Base-by-base conservation (phyloP, 2,113 vertebrate species). In the Myocastor coypus region DNA sequence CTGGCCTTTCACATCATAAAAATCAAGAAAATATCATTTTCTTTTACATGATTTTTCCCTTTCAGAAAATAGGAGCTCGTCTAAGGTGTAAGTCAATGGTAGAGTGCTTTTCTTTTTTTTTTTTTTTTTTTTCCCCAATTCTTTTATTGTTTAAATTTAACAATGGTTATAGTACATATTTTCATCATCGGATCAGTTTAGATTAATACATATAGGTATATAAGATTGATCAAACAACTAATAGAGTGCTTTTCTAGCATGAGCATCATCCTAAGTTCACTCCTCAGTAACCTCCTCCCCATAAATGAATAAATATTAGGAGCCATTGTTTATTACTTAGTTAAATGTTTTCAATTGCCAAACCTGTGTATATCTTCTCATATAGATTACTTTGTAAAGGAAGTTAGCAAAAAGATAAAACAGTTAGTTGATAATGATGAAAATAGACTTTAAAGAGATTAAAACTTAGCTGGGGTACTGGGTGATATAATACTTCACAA, bases 331-430 rank as follows among this genome's bases (percentile, higher is more conserved):
- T 80, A 46, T 61, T 94, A 61, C 37, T 89, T 97, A 40, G 50
- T 88, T 94, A 86, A 69, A 69, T 92, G 52, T 75, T 93, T 95
- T 87, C 61, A 92, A 77, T 95, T 5, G 8, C 13, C 34, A 83
- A 86, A 50, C 13, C 19, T 64, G 4, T 77, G 52, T 82, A 61
- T 5, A 30, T 30, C 82, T 94, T 82, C 6, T 61, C 88, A 4
- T 59, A 82, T 73, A 89, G 17, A 59, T 80, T 42, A 71, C 55
- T 87, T 89, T 82, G 32, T 63, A 73, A 59, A 73, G 16, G 57
- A 19, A 92, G 63, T 86, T 95, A 37, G 30, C 78, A 93, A 83
- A 90, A 52, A 57, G 55, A 57, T 19, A 57, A 57, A 46, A 4
- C 46, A 69, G 83, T 83, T 82, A 68, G 66, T 80, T 91, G 73